Evolutionary conservation across 2,113 vertebrate genomes (phyloP).

Genomic region (Antechinus stuartii): DNA sequence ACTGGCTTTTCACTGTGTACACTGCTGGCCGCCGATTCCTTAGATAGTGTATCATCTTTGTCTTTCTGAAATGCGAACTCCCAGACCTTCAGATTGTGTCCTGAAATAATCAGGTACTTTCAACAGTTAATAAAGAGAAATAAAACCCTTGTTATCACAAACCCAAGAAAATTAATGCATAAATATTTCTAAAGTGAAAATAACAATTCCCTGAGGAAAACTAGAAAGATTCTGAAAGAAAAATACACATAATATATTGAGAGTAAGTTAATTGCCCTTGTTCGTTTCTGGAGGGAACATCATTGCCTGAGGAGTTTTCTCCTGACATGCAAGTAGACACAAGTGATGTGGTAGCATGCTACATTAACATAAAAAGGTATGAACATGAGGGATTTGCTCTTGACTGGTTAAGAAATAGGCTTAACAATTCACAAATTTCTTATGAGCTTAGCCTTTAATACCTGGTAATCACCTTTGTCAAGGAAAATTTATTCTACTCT

Average conservation of each 20-base stretch:
- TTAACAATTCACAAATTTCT: constrained; percentile 83
- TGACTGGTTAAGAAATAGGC: constrained; percentile 81
- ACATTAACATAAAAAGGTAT: constrained; percentile 72
- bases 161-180: not conserved
- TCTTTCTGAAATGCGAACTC: not conserved
- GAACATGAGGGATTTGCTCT: constrained; percentile 80
- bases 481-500: constrained; percentile 79
- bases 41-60: not conserved
- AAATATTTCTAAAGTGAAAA: constrained; percentile 33
- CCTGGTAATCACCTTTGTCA: constrained; percentile 84
- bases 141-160: constrained; percentile 1
- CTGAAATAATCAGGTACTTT: not conserved
- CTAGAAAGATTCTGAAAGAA: not conserved
- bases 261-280: constrained; percentile 16
- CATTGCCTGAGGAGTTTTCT: constrained; percentile 59
- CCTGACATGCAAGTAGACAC: constrained; percentile 69
- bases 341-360: constrained; percentile 58
- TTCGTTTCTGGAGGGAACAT: constrained; percentile 55
- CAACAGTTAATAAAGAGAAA: not conserved
- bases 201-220: constrained; percentile 27
- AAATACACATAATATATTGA: constrained; percentile 3
- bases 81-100: not conserved
- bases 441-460: constrained; percentile 83
- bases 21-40: not conserved
- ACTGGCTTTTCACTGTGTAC: not conserved